phyloP scores from a whole-genome alignment of 2,797 vertebrate genomes.

The Myripristis murdjan region DNA sequence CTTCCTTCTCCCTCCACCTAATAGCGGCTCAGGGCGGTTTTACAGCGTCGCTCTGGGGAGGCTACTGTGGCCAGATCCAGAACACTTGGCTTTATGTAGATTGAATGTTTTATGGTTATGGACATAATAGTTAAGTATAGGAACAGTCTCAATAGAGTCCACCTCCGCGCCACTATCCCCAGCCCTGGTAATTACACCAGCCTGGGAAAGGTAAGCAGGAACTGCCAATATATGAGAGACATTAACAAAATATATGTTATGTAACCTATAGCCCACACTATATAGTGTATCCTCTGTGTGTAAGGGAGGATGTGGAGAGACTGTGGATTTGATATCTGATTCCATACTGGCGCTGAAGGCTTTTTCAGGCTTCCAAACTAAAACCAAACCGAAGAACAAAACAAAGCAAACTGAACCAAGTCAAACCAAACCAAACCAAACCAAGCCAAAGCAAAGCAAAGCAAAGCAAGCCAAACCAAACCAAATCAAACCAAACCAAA shows the following conservation, averaged over 20 bases:
- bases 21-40: constrained; percentile 72
- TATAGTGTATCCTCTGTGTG: constrained; percentile 14
- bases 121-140: constrained; percentile 80
- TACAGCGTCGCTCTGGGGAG: constrained; percentile 73
- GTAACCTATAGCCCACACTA: constrained; percentile 33
- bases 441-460: too few relatives aligned
- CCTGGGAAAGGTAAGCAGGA: constrained; percentile 51
- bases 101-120: constrained; percentile 85
- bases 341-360: not conserved
- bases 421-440: too few relatives aligned
- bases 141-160: constrained; percentile 73
- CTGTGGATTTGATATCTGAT: not conserved
- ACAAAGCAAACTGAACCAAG: not conserved
- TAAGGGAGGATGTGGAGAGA: constrained; percentile 3
- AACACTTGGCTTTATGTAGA: constrained; percentile 81
- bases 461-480: too few relatives aligned
- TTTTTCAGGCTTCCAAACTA: not conserved
- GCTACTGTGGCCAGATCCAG: constrained; percentile 79
- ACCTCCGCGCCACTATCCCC: constrained; percentile 52
- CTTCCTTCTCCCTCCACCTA: constrained; percentile 70
- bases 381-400: too few relatives aligned
- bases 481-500: too few relatives aligned
- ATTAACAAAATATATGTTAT: constrained; percentile 43
- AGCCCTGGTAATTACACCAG: constrained; percentile 62
- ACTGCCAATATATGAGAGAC: constrained; percentile 21